Evolutionary conservation across 2,888 invertebrate genomes (phyloP), one percentile per base, ranked within the genome.

Genomic region (Andrena haemorrhoa): DNA sequence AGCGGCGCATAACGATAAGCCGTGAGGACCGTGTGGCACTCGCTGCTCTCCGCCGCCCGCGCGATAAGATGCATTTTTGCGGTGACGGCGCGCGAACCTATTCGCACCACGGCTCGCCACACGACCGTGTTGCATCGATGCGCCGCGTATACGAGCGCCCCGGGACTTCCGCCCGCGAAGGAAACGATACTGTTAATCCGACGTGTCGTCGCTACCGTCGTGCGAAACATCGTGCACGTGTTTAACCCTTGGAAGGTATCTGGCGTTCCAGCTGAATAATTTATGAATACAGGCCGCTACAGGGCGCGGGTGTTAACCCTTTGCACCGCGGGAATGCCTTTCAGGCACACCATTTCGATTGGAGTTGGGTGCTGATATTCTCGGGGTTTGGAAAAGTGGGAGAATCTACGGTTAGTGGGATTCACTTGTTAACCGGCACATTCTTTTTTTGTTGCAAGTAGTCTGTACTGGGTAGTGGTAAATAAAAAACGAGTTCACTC

Each of bases 181-280:
- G 70, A 61, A 70, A 70, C 35, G 75, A 75, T 63, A 75, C 69
- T 56, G 61, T 23, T 75, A 70, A 70, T 70, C 75, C 70, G 75
- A 63, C 26, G 56, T 26, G 56, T 56, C 56, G 69, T 63, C 69
- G 51, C 12, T 49, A 51, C 69, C 70, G 31, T 64, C 49, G 47
- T 63, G 63, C 41, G 31, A 68, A 16, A 20, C 33, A 6, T 61
- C 49, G 41, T 8, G 12, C 31, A 31, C 33, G 61, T 20, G 20
- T 35, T 61, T 61, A 12, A 61, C 20, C 41, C 2, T 51, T 47
- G 31, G 56, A 26, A 56, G 56, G 51, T 51, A 51, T 51, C 51
- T 51, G 51, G 20, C 51, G n/a, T 20, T 20, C 0, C n/a, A 20
- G 8, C n/a, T 51, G 51, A 51, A 51, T 51, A 20, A 51, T 51